Evolutionary conservation across 1,140 invertebrate genomes (phyloP), one percentile per base, ranked within the genome.

Genomic region (Listronotus bonariensis): DNA sequence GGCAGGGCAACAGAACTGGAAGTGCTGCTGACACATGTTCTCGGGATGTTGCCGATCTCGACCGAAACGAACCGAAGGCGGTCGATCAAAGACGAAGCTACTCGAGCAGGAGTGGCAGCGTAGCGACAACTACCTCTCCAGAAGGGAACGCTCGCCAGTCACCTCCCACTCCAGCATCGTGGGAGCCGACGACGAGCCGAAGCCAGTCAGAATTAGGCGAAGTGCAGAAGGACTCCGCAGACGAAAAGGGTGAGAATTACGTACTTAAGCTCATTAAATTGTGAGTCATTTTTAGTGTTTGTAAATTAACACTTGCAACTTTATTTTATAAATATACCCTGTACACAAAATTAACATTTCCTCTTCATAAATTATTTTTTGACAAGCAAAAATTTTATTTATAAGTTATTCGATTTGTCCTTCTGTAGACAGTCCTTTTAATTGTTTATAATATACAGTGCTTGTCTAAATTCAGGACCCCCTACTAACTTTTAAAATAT

Each of bases 1-100:
- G 84, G 83, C 83, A 86, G 84, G 84, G 77, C 82, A 85, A 80
- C 83, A 81, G 72, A 60, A 76, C 74, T 85, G 84, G 83, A 79
- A 80, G 76, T 82, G 82, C 72, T 85, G 84, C 84, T 85, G 84
- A 85, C 83, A 82, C 75, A 78, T 83, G 81, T 77, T 83, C 77
- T 79, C 78, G 78, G 80, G 83, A 80, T 83, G 81, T 78, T 78
- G 76, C 60, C 75, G 71, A 46, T 18, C 58, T 36, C 55, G 65
- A 17, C 36, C 57, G 32, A 65, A 65, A 32, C 68, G 53, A 41
- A 17, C 54, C 56, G 60, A 18, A 12, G 9, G 11, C 40, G 17
- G 14, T 36, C 17, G 38, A n/a, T 14, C 14, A 15, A 45, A 57
- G 45, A 31, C 32, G 12, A 46, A 38, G 38, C 20, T 45, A 53